Percentiles rank a stretch among this genome's conserved stretches.
These are phyloP conservation scores for Catostomus latipinnis DNA, from an alignment of 2,797 vertebrate genomes.

Conservation along the genomic window DNA sequence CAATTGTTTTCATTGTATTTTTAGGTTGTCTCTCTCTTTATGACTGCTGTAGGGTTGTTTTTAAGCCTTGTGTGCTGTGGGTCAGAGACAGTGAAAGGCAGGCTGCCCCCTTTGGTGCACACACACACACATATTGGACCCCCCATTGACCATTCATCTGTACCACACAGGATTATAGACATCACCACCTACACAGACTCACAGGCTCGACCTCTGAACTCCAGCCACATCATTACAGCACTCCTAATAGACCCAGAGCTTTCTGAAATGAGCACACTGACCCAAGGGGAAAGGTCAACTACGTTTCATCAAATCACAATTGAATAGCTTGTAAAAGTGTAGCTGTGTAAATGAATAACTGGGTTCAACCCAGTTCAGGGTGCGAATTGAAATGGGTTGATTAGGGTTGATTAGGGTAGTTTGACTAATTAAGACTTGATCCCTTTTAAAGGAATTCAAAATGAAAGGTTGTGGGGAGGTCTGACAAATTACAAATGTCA, in stretches of 20 bases:
- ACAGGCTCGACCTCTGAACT: conserved; percentile 70
- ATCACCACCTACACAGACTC: conserved; percentile 58
- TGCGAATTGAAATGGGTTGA: not conserved
- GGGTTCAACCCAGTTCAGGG: not conserved
- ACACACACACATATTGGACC: not conserved
- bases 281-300: conserved; percentile 43
- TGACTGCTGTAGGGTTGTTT: too few species aligned
- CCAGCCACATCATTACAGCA: conserved; percentile 70
- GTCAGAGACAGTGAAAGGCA: too few species aligned
- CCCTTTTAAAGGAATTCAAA: not conserved
- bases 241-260: conserved; percentile 58
- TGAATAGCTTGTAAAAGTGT: not conserved
- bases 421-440: not conserved
- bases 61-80: too few species aligned
- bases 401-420: too few species aligned
- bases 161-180: conserved; percentile 24
- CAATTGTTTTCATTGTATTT: too few species aligned
- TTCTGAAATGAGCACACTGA: conserved; percentile 53
- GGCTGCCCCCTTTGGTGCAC: too few species aligned
- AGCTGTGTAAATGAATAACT: not conserved
- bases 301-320: conserved; percentile 14
- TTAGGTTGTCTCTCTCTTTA: too few species aligned
- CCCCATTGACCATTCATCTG: conserved; percentile 51
- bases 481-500: too few species aligned
- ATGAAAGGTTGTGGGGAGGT: too few species aligned